phyloP scores from a whole-genome alignment of 2,888 invertebrate genomes.

The Phaonia tiefii region DNA sequence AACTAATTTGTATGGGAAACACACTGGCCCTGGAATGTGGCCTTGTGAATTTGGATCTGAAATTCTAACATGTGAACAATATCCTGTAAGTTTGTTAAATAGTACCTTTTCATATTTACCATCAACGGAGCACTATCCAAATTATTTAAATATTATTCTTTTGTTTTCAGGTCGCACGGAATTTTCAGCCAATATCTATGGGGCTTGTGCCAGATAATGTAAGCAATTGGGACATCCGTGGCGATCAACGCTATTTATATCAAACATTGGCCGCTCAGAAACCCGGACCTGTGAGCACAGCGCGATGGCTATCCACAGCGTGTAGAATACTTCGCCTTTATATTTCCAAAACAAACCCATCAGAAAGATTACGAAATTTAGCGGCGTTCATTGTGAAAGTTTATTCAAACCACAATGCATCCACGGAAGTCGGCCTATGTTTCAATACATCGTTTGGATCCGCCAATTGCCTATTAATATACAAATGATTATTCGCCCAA shows the following conservation, averaged over 20 bases:
- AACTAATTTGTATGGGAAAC: constrained; percentile 19
- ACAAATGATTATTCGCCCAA: constrained; percentile 30
- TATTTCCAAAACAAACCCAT: constrained; percentile 9
- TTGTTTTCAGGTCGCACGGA: neutral
- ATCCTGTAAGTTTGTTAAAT: too few relatives aligned
- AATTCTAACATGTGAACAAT: too few relatives aligned
- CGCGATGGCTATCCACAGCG: neutral
- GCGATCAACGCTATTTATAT: neutral
- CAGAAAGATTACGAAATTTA: constrained; percentile 34
- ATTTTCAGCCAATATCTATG: neutral
- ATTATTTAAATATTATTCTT: too few relatives aligned
- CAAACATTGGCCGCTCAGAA: neutral
- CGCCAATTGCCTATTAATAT: constrained; percentile 1
- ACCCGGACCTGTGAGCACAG: neutral
- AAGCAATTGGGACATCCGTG: too few relatives aligned
- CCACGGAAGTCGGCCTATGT: constrained; percentile 35
- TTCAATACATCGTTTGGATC: constrained; percentile 36
- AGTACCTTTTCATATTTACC: neutral
- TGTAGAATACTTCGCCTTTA: too few relatives aligned
- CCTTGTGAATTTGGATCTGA: constrained; percentile 23
- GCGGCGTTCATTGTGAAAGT: constrained; percentile 34
- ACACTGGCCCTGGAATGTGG: constrained; percentile 41
- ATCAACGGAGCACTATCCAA: neutral
- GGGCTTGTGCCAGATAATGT: constrained; percentile 1
- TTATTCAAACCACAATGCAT: constrained; percentile 17